phyloP scores from a whole-genome alignment of 2,113 vertebrate species.

The Chiloscyllium plagiosum region DNA sequence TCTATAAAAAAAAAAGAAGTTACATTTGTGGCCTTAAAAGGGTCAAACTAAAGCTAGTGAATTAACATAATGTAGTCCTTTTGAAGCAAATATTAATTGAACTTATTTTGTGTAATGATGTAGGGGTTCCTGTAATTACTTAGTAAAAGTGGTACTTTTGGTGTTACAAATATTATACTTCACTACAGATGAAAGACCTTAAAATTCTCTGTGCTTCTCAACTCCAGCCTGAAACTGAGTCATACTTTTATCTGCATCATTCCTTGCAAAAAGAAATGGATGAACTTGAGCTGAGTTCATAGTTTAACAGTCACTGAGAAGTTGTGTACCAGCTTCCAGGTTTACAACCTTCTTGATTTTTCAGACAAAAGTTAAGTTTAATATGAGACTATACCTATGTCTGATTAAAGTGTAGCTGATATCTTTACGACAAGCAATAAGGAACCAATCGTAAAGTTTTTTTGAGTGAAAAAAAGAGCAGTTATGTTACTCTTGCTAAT shows the following conservation, averaged over 20 bases:
- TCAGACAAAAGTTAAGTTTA: too few relatives aligned
- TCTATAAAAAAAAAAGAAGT: too few relatives aligned
- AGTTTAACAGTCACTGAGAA: too few relatives aligned
- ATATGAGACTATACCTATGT: too few relatives aligned
- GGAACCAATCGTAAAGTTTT: too few relatives aligned
- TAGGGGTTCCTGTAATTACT: not conserved
- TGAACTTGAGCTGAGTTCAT: not conserved
- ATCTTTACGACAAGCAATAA: too few relatives aligned
- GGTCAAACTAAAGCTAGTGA: not conserved
- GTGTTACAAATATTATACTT: not conserved
- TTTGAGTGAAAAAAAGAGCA: too few relatives aligned
- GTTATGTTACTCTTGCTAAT: too few relatives aligned
- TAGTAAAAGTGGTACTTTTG: not conserved
- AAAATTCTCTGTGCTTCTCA: not conserved
- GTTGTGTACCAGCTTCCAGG: too few relatives aligned
- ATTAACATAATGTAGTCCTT: not conserved
- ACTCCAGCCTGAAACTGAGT: not conserved
- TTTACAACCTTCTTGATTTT: too few relatives aligned
- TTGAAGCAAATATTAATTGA: not conserved
- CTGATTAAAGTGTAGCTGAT: too few relatives aligned
- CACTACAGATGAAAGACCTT: not conserved
- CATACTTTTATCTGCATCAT: not conserved
- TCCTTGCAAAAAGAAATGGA: not conserved
- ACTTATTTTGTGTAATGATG: not conserved
- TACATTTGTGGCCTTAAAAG: not conserved